Percentiles rank a stretch among this genome's conserved stretches.
Conservation (phyloP, 2,888 invertebrate genomes). For the Dendrolimus pini region DNA sequence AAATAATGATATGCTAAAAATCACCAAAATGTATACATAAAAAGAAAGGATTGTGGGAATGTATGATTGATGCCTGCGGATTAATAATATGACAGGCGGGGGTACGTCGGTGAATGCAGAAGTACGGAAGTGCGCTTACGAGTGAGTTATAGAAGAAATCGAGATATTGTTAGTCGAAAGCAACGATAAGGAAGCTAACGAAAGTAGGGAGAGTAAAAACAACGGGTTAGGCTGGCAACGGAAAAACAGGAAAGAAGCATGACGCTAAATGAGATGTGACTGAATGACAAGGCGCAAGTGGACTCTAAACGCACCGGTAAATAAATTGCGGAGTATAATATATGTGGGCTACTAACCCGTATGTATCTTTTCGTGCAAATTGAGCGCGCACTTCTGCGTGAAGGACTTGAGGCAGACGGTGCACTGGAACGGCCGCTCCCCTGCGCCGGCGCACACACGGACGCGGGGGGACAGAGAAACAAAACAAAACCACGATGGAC, state of each 20-base stretch:
- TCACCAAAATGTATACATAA: conserved; percentile 45
- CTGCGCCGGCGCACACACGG: conserved; percentile 59
- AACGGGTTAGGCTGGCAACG: conserved; percentile 72
- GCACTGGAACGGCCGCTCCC: conserved; percentile 79
- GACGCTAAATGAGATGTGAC: conserved; percentile 65
- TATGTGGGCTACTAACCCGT: conserved; percentile 79
- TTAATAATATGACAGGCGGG: conserved; percentile 45
- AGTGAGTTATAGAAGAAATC: conserved; percentile 50
- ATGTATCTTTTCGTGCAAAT: conserved; percentile 79
- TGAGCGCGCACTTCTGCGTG: conserved; percentile 79
- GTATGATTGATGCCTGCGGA: conserved; percentile 35
- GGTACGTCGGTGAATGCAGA: conserved; percentile 54
- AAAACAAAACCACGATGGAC: conserved; percentile 77
- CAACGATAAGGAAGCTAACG: conserved; percentile 67
- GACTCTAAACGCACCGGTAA: conserved; percentile 57
- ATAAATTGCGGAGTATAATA: conserved; percentile 57
- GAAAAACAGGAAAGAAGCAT: conserved; percentile 67
- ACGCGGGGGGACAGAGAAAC: conserved; percentile 73
- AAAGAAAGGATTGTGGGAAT: conserved; percentile 40
- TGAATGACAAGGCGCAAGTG: conserved; percentile 44
- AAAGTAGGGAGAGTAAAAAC: conserved; percentile 48
- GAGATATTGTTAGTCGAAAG: conserved; percentile 65
- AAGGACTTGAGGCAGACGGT: conserved; percentile 79
- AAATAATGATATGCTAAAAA: conserved; percentile 47
- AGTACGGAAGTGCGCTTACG: conserved; percentile 59